These are phyloP conservation scores for Agrilus mali DNA, from an alignment of 2,888 invertebrate genomes.

Conservation along the genomic window DNA sequence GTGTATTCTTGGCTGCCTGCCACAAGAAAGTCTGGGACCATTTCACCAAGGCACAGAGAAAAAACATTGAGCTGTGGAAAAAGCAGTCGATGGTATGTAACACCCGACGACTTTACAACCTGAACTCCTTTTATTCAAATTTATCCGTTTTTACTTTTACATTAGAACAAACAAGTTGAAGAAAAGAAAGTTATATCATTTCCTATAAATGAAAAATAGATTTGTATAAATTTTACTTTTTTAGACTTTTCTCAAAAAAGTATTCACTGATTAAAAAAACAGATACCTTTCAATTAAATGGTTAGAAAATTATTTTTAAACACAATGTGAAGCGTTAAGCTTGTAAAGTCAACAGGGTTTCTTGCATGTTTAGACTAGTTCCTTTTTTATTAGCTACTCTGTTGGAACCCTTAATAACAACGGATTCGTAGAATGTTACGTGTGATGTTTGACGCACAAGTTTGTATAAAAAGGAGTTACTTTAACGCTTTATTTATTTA, in stretches of 20 bases:
- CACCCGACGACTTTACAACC: slow-evolving; percentile 21
- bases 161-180: neutral
- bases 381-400: slow-evolving; percentile 5
- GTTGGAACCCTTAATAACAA: no score
- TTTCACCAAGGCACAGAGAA: slow-evolving; percentile 97
- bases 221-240: no score
- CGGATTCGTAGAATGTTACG: no score
- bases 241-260: no score
- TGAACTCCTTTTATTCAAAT: neutral
- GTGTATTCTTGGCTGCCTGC: slow-evolving; percentile 89
- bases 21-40: slow-evolving; percentile 99
- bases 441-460: no score
- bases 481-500: no score
- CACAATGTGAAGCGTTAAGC: slow-evolving; percentile 8
- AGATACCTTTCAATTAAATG: no score
- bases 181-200: neutral
- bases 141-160: slow-evolving; percentile 1
- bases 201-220: neutral
- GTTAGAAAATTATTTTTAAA: no score
- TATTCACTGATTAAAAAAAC: no score
- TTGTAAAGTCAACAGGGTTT: slow-evolving; percentile 17
- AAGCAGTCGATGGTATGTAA: slow-evolving; percentile 85
- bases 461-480: no score
- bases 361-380: slow-evolving; percentile 20
- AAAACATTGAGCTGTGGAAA: slow-evolving; percentile 97